Conservation (phyloP, 1,140 invertebrate species). For the Neodiprion virginianus region DNA sequence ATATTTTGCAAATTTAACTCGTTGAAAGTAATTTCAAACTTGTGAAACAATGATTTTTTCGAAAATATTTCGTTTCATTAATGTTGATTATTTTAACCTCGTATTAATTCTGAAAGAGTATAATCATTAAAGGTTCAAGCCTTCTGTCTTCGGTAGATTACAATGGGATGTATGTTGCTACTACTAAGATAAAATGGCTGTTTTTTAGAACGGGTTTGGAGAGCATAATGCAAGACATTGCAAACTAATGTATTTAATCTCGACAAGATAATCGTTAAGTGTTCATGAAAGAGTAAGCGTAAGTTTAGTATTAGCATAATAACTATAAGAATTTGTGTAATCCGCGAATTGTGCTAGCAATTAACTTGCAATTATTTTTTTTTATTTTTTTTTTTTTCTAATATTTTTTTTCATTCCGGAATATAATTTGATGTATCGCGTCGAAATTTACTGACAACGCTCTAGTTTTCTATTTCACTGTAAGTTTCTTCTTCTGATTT, state of each 20-base stretch:
- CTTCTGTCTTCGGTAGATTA: not conserved
- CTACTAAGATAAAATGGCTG: not conserved
- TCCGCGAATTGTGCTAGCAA: not conserved
- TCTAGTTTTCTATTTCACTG: not conserved
- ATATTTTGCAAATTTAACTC: too few species aligned
- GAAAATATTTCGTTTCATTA: too few species aligned
- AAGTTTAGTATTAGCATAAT: not conserved
- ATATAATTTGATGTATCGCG: too few species aligned
- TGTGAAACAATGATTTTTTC: too few species aligned
- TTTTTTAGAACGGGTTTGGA: conserved; percentile 5
- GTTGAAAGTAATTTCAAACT: too few species aligned
- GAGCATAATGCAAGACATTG: conserved; percentile 1
- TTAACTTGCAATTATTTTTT: not conserved
- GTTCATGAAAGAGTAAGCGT: conserved; percentile 5
- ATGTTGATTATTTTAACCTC: too few species aligned
- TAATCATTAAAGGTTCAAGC: too few species aligned
- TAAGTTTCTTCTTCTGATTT: not conserved
- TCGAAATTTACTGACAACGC: not conserved
- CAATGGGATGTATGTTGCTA: not conserved
- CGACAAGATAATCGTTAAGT: conserved; percentile 4
- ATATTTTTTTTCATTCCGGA: not conserved
- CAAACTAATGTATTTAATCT: conserved; percentile 1
- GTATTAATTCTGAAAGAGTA: too few species aligned
- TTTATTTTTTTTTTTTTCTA: not conserved
- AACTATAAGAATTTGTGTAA: not conserved